Percentiles rank a stretch among this genome's conserved stretches.
These are phyloP conservation scores for Latrodectus geometricus DNA, from an alignment of 1,140 invertebrate genomes.

Conservation along the genomic window DNA sequence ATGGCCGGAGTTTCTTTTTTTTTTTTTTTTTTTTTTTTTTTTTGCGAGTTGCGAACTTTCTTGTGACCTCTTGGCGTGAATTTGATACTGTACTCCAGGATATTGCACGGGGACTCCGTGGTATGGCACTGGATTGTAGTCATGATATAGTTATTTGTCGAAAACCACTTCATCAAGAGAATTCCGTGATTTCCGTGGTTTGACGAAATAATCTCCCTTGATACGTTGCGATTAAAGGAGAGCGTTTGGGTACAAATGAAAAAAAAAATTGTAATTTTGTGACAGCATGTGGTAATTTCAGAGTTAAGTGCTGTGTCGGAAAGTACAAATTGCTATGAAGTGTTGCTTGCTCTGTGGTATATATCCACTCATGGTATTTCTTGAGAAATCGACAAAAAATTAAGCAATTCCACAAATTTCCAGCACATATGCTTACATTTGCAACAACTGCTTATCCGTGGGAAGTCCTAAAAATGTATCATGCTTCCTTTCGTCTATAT, in stretches of 20 bases:
- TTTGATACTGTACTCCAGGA: slow-evolving; percentile 28
- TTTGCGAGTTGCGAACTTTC: neutral
- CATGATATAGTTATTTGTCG: neutral
- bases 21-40: neutral
- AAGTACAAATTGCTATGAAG: too few species aligned
- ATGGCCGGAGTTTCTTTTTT: neutral
- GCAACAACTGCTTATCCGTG: too few species aligned
- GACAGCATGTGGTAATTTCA: neutral
- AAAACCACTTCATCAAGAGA: neutral
- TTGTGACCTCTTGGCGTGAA: slow-evolving; percentile 3
- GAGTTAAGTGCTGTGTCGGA: too few species aligned
- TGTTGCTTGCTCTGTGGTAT: too few species aligned
- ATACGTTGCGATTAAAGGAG: neutral
- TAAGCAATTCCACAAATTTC: too few species aligned
- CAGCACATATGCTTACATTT: too few species aligned
- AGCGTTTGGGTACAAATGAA: neutral
- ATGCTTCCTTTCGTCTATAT: too few species aligned
- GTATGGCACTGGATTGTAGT: neutral
- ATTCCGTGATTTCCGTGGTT: neutral
- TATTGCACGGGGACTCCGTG: slow-evolving; percentile 1
- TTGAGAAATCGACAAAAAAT: too few species aligned
- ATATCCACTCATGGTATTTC: too few species aligned
- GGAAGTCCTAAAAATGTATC: too few species aligned
- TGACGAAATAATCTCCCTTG: neutral
- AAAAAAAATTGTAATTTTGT: neutral